Percentiles rank a stretch among this genome's conserved stretches.
Conservation (phyloP, 2,113 vertebrate species). For the Pelecanoides urinatrix region DNA sequence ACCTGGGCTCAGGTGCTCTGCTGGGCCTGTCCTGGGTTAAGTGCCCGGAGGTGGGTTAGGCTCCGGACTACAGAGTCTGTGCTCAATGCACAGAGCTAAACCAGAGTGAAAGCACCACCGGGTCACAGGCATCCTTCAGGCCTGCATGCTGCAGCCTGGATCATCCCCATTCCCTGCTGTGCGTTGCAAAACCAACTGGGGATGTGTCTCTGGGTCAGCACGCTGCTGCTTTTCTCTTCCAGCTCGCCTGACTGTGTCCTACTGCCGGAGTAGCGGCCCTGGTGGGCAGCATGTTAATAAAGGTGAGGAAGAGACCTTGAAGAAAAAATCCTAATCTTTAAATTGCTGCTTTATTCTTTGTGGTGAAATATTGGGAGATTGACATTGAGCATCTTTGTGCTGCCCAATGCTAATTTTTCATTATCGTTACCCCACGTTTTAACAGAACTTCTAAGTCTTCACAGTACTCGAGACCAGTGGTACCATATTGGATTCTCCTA, state of each 20-base stretch:
- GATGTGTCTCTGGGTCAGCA: not conserved
- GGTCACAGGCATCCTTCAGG: rapidly evolving
- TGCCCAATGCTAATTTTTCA: not conserved
- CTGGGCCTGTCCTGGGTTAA: no score
- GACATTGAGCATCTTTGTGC: not conserved
- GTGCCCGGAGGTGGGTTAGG: not conserved
- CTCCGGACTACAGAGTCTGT: rapidly evolving
- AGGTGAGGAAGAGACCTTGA: constrained; percentile 72
- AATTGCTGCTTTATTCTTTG: rapidly evolving
- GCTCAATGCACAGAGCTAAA: not conserved
- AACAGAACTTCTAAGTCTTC: not conserved
- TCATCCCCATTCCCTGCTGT: rapidly evolving
- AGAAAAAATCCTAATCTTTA: not conserved
- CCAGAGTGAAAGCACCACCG: rapidly evolving
- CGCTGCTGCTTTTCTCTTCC: not conserved
- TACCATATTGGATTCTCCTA: not conserved
- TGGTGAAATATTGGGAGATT: not conserved
- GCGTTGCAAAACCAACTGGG: not conserved
- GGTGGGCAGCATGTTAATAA: constrained; percentile 96
- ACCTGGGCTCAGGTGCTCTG: not conserved
- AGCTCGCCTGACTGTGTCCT: constrained; percentile 87
- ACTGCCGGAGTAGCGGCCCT: constrained; percentile 89
- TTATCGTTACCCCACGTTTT: not conserved
- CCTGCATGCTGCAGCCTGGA: not conserved
- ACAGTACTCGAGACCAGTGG: rapidly evolving